phyloP scores from a whole-genome alignment of 2,888 invertebrate genomes.

The Agrochola circellaris region DNA sequence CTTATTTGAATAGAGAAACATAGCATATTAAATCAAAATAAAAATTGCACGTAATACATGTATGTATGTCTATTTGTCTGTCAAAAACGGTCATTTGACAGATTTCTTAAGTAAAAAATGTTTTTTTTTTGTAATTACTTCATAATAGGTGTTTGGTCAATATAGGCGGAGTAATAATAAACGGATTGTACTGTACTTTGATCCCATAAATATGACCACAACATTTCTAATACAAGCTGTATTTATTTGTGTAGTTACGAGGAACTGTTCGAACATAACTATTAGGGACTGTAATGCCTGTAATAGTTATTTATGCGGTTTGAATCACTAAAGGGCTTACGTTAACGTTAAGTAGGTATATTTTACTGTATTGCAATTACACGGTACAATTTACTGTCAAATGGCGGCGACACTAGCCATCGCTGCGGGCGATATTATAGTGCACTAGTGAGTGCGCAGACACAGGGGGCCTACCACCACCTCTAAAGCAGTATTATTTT shows the following conservation, averaged over 20 bases:
- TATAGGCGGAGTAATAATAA: too few relatives aligned
- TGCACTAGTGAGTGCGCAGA: background rate
- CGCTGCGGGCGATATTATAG: background rate
- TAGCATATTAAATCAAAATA: too few relatives aligned
- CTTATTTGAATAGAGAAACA: too few relatives aligned
- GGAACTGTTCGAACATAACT: background rate
- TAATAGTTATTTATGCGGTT: constrained; percentile 3
- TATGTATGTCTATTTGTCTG: too few relatives aligned
- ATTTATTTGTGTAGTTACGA: background rate
- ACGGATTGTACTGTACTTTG: too few relatives aligned
- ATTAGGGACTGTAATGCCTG: background rate
- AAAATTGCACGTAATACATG: too few relatives aligned
- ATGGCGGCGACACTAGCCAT: background rate
- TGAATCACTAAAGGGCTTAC: background rate
- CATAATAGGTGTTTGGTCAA: too few relatives aligned
- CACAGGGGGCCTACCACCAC: too few relatives aligned
- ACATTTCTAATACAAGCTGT: background rate
- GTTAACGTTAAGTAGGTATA: background rate
- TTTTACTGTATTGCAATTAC: background rate
- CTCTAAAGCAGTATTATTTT: too few relatives aligned
- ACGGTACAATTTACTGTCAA: background rate
- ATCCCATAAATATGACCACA: background rate
- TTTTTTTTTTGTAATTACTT: too few relatives aligned
- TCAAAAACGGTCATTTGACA: too few relatives aligned
- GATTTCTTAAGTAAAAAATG: too few relatives aligned